Percentiles rank a stretch among this genome's conserved stretches.
phyloP scores from a whole-genome alignment of 2,113 vertebrate species.

The Colius striatus region DNA sequence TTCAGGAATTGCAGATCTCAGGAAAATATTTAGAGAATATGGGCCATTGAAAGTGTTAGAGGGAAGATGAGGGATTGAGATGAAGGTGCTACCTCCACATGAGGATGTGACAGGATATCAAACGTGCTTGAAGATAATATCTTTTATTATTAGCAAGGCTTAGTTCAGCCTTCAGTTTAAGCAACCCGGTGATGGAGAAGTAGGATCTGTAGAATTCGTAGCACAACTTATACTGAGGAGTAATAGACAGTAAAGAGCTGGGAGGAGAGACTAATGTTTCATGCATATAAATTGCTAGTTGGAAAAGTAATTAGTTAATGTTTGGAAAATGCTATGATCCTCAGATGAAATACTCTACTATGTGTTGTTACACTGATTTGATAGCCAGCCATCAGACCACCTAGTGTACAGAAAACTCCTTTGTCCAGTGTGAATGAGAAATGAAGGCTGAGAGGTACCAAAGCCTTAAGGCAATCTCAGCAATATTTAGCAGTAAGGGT shows the following conservation, averaged over 20 bases:
- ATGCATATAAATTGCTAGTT: background rate
- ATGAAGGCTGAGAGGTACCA: background rate
- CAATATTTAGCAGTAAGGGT: background rate
- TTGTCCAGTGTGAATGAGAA: background rate
- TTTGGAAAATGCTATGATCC: background rate
- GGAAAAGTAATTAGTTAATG: background rate
- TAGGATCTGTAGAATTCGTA: background rate
- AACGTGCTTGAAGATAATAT: background rate
- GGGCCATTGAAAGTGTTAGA: background rate
- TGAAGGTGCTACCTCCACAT: background rate
- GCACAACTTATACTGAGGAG: background rate
- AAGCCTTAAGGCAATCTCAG: background rate
- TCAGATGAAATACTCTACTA: background rate
- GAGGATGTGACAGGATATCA: background rate
- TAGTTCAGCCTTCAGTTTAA: background rate
- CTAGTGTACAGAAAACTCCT: background rate
- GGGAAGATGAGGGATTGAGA: background rate
- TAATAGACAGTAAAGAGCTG: background rate
- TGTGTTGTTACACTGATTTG: background rate
- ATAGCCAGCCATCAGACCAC: background rate
- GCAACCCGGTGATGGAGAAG: background rate
- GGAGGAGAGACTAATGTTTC: background rate
- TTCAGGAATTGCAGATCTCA: background rate
- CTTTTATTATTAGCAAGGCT: slow-evolving; percentile 12
- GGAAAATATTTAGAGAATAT: background rate